phyloP scores from a whole-genome alignment of 2,797 vertebrate genomes.

The Hyperoplus lanceolatus region DNA sequence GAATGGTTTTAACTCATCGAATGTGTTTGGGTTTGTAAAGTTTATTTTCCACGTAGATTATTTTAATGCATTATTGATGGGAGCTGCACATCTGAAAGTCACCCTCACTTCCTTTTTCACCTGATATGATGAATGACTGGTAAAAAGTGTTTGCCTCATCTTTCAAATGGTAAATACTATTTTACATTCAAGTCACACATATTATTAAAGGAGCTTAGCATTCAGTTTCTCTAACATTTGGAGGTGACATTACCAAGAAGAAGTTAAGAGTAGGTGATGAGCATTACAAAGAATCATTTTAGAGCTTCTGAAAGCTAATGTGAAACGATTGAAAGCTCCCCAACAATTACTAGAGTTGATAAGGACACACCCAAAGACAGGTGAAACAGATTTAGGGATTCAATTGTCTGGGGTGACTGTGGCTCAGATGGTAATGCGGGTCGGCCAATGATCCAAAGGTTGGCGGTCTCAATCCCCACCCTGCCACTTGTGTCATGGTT shows the following conservation, averaged over 20 bases:
- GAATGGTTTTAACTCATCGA: not conserved
- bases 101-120: slow-evolving; percentile 15
- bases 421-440: too few species aligned
- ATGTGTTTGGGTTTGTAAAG: not conserved
- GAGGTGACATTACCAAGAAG: slow-evolving; percentile 7
- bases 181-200: slow-evolving; percentile 9
- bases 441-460: too few species aligned
- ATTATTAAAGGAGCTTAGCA: not conserved
- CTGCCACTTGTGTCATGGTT: too few species aligned
- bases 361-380: not conserved
- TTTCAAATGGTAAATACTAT: slow-evolving; percentile 8
- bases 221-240: slow-evolving; percentile 3
- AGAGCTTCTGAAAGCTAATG: not conserved
- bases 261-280: not conserved
- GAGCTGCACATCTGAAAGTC: not conserved
- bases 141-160: slow-evolving; percentile 6
- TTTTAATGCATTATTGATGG: not conserved
- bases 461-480: too few species aligned
- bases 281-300: not conserved
- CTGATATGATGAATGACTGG: not conserved
- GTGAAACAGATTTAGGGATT: not conserved
- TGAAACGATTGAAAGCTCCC: not conserved
- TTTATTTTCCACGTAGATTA: not conserved
- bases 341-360: not conserved
- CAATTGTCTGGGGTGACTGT: too few species aligned